These are phyloP conservation scores for Meleagris gallopavo DNA, from an alignment of 2,113 vertebrate species.

Conservation along the genomic window DNA sequence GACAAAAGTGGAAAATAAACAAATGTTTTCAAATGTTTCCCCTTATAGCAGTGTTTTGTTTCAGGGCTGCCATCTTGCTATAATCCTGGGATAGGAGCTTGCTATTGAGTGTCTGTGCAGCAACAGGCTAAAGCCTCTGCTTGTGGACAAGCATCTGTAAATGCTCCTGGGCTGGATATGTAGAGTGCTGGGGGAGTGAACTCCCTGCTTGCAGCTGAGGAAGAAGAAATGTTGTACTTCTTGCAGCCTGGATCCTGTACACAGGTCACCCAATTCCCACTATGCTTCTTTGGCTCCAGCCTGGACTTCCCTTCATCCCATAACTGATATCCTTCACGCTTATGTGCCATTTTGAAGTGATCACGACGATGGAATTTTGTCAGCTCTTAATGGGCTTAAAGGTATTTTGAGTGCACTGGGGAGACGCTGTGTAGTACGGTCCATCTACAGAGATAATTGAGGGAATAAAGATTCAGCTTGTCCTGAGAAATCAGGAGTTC, in stretches of 20 bases:
- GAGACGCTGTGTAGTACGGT: fast-evolving
- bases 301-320: background rate
- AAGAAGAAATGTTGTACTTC: background rate
- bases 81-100: background rate
- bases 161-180: background rate
- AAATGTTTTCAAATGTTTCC: too few species aligned
- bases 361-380: background rate
- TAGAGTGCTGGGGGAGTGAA: fast-evolving
- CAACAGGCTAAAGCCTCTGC: background rate
- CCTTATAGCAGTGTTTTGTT: background rate
- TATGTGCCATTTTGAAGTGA: fast-evolving
- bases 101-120: fast-evolving
- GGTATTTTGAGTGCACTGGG: background rate
- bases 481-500: background rate
- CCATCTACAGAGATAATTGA: background rate
- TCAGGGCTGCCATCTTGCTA: background rate
- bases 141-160: background rate
- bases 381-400: background rate
- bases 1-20: too few species aligned
- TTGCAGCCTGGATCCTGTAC: background rate
- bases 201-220: background rate
- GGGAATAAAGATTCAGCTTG: background rate
- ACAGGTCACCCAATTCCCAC: background rate
- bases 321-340: background rate
- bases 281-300: background rate